These are phyloP conservation scores for Malurus splendens DNA, from an alignment of 2,797 vertebrate species.

Conservation along the genomic window DNA sequence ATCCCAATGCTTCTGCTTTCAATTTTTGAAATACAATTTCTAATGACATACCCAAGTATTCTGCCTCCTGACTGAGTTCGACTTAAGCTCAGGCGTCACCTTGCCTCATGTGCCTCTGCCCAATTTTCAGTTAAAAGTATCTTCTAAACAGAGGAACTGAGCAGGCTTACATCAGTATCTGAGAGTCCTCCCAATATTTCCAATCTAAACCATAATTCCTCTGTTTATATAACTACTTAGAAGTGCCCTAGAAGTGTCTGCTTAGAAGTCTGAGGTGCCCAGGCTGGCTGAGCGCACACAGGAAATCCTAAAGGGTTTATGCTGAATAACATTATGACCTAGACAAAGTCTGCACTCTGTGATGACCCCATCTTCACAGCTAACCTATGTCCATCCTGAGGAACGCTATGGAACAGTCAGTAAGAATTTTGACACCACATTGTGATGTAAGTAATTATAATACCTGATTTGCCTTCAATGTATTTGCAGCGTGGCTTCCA, in stretches of 20 bases:
- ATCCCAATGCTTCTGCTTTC: rapidly evolving
- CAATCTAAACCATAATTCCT: not conserved
- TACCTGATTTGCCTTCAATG: not conserved
- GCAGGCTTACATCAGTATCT: not conserved
- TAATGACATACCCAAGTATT: not conserved
- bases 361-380: not conserved
- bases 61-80: not conserved
- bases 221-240: not conserved
- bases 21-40: not conserved
- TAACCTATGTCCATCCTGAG: not conserved
- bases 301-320: not conserved
- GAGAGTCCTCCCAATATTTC: not conserved
- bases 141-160: not conserved
- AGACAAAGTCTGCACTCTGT: not conserved
- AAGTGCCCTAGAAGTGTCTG: not conserved
- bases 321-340: not conserved
- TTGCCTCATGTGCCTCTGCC: not conserved
- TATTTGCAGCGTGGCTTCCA: not conserved
- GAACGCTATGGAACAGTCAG: not conserved
- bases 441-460: not conserved
- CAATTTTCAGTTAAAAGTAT: not conserved
- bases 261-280: not conserved
- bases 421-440: not conserved
- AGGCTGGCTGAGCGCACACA: not conserved
- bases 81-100: not conserved